phyloP scores from a whole-genome alignment of 35 echinoderm and acorn worm genomes.

The Patiria miniata region DNA sequence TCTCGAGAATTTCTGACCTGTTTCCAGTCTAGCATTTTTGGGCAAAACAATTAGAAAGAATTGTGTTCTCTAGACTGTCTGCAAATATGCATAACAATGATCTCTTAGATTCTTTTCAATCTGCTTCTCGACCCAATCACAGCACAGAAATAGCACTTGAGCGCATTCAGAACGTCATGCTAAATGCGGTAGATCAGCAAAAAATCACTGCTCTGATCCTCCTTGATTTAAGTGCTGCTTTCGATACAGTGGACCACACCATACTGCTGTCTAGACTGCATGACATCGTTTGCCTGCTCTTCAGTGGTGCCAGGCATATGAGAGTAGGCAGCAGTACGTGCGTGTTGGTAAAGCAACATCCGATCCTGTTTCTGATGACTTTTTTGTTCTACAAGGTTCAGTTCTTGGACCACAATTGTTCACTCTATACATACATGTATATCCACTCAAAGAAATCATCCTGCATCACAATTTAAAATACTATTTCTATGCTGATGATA shows the following conservation, averaged over 20 bases:
- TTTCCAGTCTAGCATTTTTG: slow-evolving; percentile 22
- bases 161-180: slow-evolving; percentile 8
- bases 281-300: slow-evolving; percentile 37
- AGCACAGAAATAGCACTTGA: slow-evolving; percentile 38
- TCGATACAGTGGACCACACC: slow-evolving; percentile 40
- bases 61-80: slow-evolving; percentile 23
- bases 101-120: neutral
- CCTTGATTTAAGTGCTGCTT: slow-evolving; percentile 49
- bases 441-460: slow-evolving; percentile 56
- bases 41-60: slow-evolving; percentile 36
- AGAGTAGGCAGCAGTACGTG: slow-evolving; percentile 28
- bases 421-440: slow-evolving; percentile 57
- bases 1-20: slow-evolving; percentile 16
- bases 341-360: slow-evolving; percentile 45
- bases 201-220: slow-evolving; percentile 28
- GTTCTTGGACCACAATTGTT: slow-evolving; percentile 66
- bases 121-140: slow-evolving; percentile 33
- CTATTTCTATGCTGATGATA: slow-evolving; percentile 75
- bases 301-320: slow-evolving; percentile 41
- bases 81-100: neutral
- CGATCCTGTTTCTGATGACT: neutral
- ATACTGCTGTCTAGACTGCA: slow-evolving; percentile 45
- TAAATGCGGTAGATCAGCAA: slow-evolving; percentile 28
- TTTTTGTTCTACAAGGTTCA: slow-evolving; percentile 65
- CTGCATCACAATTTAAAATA: slow-evolving; percentile 34